Evolutionary conservation across 2,888 invertebrate species (phyloP), one percentile per base, ranked within the genome.

Genomic region (Drosophila mimica): DNA sequence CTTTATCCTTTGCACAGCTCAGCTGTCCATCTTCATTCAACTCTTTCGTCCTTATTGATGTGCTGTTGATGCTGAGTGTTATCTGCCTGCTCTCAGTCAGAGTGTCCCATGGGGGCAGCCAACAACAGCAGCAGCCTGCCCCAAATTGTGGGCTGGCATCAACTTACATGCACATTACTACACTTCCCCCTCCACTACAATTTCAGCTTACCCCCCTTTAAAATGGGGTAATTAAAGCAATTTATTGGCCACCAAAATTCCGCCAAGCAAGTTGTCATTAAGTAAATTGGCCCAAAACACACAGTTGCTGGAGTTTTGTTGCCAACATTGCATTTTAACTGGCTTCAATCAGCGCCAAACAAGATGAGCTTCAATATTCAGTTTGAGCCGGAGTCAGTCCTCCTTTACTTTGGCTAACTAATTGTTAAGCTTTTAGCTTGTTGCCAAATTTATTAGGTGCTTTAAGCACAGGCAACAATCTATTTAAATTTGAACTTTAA

Each of bases 181-280:
- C 57, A 48, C 15, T 49, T 11, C 46, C n/a, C 48, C n/a, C 46
- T 38, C 51, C 46, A 15, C 25, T 25, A 43, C 20, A 20, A 13
- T 3, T 20, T 43, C 20, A 20, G 13, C 13, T 38, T 8, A 8
- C 25, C 46, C 20, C 46, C 74, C 76, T 88, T 89, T 82, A 76
- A 89, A 91, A 89, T 89, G 79, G 89, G 89, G 88, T 81, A 91
- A 89, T 89, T 89, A 91, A 90, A 84, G 79, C 90, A 90, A 91
- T 89, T 91, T 91, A 89, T 91, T 87, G 89, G 71, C 75, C 70
- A 74, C 62, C 71, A 62, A 82, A 72, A 82, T 76, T 78, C 66
- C 78, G 82, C 65, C 82, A 73, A 73, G 78, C 79, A 74, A 72
- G 71, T 77, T 75, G 89, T 74, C 91, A 89, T 85, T 90, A 89